phyloP scores from a whole-genome alignment of 2,113 vertebrate species.

The Sapayoa aenigma region DNA sequence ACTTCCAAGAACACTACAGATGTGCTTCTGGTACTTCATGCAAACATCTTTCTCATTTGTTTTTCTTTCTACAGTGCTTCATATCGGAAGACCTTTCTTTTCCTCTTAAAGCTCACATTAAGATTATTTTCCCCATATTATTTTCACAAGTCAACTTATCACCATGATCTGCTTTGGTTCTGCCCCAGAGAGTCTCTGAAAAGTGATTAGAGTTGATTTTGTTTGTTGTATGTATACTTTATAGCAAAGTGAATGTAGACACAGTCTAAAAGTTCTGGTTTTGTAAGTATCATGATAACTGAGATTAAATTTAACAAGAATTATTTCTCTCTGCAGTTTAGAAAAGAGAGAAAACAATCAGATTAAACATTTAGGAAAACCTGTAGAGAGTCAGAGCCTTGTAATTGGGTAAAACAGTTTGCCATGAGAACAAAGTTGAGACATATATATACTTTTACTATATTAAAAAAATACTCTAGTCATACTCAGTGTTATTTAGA shows the following conservation, averaged over 20 bases:
- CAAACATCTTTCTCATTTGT: neutral
- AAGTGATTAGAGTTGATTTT: neutral
- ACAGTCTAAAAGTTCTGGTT: neutral
- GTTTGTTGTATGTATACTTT: neutral
- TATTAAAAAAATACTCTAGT: neutral
- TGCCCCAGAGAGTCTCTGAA: neutral
- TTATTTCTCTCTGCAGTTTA: neutral
- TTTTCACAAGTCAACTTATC: neutral
- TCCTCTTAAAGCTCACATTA: neutral
- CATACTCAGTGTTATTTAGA: neutral
- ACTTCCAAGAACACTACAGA: neutral
- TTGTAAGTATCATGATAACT: neutral
- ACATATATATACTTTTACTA: neutral
- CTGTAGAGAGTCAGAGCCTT: neutral
- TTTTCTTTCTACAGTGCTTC: neutral
- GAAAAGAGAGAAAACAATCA: neutral
- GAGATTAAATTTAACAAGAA: neutral
- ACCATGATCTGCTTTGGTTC: neutral
- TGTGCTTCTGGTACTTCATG: neutral
- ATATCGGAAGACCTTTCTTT: neutral
- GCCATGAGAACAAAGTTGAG: neutral
- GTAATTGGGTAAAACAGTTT: neutral
- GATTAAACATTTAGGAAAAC: neutral
- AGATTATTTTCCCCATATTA: neutral
- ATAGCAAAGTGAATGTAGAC: neutral